Base-by-base conservation (phyloP, 35 echinoderm and acorn worm genomes). In the Amphiura filiformis region DNA sequence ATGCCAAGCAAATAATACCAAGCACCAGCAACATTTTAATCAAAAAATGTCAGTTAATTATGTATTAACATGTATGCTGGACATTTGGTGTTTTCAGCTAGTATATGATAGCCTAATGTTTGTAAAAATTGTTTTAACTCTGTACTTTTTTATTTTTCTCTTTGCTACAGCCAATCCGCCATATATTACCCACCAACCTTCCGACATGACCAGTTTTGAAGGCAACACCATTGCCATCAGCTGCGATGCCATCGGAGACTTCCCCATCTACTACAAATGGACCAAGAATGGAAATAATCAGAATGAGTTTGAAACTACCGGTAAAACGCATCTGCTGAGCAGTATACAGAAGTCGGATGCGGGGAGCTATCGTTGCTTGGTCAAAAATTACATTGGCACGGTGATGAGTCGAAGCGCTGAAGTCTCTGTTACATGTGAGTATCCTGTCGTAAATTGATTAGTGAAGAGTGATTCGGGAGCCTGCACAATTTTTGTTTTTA, bases 341-440 rank as follows among this genome's bases (percentile, higher is more conserved):
- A 47, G 41, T 20, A 90, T 94, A 35, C 75, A 37, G 38, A 86
- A 56, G 57, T 35, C 34, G 0, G 83, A 94, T 36, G 87, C 88
- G 0, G 92, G 92, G 3, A 77, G 80, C 32, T 94, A 94, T 65
- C 76, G 88, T 35, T 94, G 92, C 47, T 39, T 89, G 14, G 92
- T 94, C 34, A 31, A 85, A 12, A 94, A 94, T 37, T 52, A 39
- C 47, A 78, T 90, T 0, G 92, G 92, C 0, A 90, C 87, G 32
- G 82, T 94, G n/a, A 89, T 94, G 76, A 94, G 92, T 83, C 84
- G 75, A 38, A 82, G 81, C 1, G 92, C 92, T 32, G 38, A 82
- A n/a, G 49, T 94, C 34, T 5, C 80, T 13, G 87, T 94, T 41
- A 78, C 76, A 77, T 94, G 92, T 94, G 78, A 94, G 92, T 94